Conservation (phyloP, 2,113 vertebrate genomes). For the Aspidoscelis tigris region DNA sequence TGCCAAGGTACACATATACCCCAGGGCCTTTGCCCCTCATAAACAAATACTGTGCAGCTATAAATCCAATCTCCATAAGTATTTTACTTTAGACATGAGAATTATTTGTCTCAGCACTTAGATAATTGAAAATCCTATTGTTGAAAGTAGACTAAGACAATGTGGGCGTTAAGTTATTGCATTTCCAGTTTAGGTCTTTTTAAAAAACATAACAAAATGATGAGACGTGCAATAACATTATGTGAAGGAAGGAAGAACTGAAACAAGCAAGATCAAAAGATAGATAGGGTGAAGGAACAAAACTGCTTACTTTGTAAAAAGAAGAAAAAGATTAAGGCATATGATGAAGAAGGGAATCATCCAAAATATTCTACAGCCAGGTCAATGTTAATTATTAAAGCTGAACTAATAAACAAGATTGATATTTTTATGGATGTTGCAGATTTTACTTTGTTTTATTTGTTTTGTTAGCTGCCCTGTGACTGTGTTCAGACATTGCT, state of each 20-base stretch:
- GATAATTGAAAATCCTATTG: slow-evolving; percentile 1
- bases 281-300: neutral
- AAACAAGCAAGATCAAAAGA: neutral
- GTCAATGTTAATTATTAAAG: no score
- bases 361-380: no score
- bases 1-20: neutral
- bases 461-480: no score
- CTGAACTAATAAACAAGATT: no score
- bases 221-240: slow-evolving; percentile 4
- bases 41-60: neutral
- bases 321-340: neutral
- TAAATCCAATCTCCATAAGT: neutral
- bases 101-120: slow-evolving; percentile 17
- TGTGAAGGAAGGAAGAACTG: slow-evolving; percentile 16
- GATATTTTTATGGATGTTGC: no score
- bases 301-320: neutral
- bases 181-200: neutral
- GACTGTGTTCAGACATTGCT: no score
- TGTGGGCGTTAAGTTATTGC: slow-evolving; percentile 1
- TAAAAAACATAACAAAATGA: slow-evolving; percentile 1
- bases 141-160: slow-evolving; percentile 3
- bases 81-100: neutral
- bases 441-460: no score
- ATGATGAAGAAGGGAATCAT: rapidly evolving
- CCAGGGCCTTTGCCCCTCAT: neutral